These are phyloP conservation scores for Chiloscyllium plagiosum DNA, from an alignment of 2,113 vertebrate species.

Conservation along the genomic window DNA sequence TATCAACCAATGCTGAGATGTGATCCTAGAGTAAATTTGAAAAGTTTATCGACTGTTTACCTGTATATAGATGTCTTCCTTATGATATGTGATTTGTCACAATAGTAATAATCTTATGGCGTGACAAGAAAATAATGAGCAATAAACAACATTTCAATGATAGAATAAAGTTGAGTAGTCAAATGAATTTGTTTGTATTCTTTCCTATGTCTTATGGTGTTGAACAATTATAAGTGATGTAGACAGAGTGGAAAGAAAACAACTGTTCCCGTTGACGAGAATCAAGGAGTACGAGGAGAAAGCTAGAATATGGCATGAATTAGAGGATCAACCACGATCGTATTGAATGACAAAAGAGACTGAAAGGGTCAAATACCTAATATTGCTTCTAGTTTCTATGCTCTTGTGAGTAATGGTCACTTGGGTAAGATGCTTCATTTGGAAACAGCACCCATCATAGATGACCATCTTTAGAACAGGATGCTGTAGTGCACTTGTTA, in stretches of 20 bases:
- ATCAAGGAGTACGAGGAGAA: no score
- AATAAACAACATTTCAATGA: background rate
- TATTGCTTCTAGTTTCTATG: no score
- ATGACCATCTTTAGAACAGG: background rate
- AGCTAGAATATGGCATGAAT: no score
- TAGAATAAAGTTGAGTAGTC: background rate
- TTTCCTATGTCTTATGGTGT: no score
- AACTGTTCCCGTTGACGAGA: no score
- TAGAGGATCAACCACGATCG: no score
- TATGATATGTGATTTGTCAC: background rate
- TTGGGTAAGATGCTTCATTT: background rate
- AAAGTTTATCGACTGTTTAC: background rate
- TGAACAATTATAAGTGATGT: no score
- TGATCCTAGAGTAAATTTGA: background rate
- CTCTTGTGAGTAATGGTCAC: background rate
- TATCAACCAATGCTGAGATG: background rate
- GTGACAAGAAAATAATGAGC: background rate
- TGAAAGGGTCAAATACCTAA: no score
- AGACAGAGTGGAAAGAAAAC: no score
- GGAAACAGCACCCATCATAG: background rate
- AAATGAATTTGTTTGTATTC: background rate
- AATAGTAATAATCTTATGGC: background rate
- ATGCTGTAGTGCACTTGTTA: background rate
- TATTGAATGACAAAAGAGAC: no score
- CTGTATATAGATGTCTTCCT: background rate